A percentile compares a stretch with the other conserved stretches of the same genome.
Evolutionary conservation across 2,797 vertebrate species (phyloP).

Genomic region (Melanotaenia maccullochi): DNA sequence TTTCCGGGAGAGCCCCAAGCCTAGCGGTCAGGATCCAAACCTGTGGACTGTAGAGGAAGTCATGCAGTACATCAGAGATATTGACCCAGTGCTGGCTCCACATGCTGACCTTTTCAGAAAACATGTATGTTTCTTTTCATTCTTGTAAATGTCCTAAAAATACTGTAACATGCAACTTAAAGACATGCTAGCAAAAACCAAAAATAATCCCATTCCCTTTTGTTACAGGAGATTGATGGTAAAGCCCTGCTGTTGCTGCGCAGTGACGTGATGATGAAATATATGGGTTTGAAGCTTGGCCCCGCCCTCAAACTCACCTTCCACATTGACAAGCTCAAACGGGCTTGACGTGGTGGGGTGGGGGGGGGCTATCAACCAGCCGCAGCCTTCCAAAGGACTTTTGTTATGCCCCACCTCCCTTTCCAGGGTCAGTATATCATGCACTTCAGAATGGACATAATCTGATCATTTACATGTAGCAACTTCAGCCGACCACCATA

Average conservation of each 20-base stretch:
- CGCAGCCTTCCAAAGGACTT: constrained; percentile 53
- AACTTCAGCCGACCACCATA: constrained; percentile 46
- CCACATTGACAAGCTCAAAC: constrained; percentile 97
- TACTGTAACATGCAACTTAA: background rate
- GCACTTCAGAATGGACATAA: constrained; percentile 63
- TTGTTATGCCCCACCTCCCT: constrained; percentile 28
- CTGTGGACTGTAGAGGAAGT: constrained; percentile 96
- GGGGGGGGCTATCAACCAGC: constrained; percentile 51
- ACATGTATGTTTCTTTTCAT: constrained; percentile 84
- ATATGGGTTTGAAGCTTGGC: constrained; percentile 98
- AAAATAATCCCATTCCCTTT: background rate
- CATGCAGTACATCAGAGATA: constrained; percentile 94
- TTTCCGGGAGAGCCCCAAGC: constrained; percentile 82
- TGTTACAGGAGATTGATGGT: constrained; percentile 94
- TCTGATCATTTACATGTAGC: constrained; percentile 68
- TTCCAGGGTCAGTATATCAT: constrained; percentile 55
- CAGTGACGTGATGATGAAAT: constrained; percentile 99
- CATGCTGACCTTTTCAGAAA: constrained; percentile 98
- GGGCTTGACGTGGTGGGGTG: constrained; percentile 78
- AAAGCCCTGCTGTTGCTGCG: constrained; percentile 95
- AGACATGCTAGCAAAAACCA: background rate
- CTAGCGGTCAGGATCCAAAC: constrained; percentile 88
- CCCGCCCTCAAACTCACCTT: constrained; percentile 96
- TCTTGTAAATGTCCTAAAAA: background rate
- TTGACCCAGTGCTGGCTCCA: constrained; percentile 93